Conservation (phyloP, 1,140 invertebrate genomes). For the Physella acuta region DNA sequence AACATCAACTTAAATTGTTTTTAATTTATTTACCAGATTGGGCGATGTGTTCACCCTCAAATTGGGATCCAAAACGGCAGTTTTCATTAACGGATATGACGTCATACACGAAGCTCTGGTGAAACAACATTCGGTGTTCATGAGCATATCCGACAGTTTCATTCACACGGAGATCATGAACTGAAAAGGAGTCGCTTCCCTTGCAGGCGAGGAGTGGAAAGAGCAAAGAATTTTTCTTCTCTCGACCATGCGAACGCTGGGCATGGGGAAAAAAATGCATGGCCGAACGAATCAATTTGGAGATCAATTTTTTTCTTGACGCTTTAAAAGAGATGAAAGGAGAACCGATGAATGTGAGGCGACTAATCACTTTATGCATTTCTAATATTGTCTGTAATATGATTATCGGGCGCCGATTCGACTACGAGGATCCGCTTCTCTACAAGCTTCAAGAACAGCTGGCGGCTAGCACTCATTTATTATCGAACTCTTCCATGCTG, state of each 20-base stretch:
- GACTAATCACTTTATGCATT: constrained; percentile 65
- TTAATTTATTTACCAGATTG: too few relatives aligned
- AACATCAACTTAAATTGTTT: too few relatives aligned
- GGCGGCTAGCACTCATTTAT: too few relatives aligned
- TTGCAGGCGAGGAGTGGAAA: background rate
- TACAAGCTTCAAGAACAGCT: too few relatives aligned
- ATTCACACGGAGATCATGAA: background rate
- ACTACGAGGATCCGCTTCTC: constrained; percentile 63
- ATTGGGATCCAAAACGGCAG: background rate
- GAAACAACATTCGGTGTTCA: constrained; percentile 3
- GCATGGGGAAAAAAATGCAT: constrained; percentile 72
- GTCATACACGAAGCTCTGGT: background rate
- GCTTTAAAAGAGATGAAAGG: constrained; percentile 9
- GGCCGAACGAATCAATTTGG: constrained; percentile 69
- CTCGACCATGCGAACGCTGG: constrained; percentile 69
- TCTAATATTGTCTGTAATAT: constrained; percentile 90
- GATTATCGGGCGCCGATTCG: constrained; percentile 84
- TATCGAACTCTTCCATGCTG: too few relatives aligned
- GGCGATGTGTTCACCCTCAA: background rate
- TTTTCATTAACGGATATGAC: background rate
- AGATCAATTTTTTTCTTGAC: constrained; percentile 40
- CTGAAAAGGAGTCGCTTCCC: background rate
- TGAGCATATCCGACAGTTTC: constrained; percentile 3
- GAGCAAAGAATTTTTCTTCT: constrained; percentile 69
- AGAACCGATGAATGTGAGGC: background rate